phyloP scores from a whole-genome alignment of 35 echinoderm and acorn worm species.

The Lytechinus variegatus region DNA sequence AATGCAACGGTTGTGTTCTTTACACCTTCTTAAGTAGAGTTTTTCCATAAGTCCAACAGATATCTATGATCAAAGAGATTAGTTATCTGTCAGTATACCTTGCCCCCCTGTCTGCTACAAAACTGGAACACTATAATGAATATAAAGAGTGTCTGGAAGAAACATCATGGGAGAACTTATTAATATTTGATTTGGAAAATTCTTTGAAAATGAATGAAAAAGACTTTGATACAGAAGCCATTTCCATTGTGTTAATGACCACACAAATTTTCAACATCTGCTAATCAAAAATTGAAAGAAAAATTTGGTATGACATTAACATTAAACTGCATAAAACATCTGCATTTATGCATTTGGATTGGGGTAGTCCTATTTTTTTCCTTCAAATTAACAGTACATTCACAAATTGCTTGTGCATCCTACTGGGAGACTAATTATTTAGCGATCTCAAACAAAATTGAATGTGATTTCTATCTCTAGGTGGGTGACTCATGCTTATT shows the following conservation, averaged over 20 bases:
- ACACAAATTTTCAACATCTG: background rate
- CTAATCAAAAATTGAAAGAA: background rate
- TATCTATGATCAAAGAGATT: no score
- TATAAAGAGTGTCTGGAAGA: no score
- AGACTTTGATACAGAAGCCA: background rate
- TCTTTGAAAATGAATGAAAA: background rate
- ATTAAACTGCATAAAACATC: no score
- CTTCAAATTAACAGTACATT: background rate
- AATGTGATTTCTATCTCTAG: constrained; percentile 5
- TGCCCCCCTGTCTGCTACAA: no score
- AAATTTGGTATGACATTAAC: background rate
- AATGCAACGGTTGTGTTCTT: no score
- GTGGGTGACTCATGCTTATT: background rate
- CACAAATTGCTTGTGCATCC: background rate
- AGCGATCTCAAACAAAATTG: background rate
- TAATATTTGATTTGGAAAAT: background rate
- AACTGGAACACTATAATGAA: no score
- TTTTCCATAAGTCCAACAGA: no score
- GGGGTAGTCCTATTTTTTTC: background rate
- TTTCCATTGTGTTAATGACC: background rate
- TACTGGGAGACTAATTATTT: constrained; percentile 1
- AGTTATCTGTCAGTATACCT: no score
- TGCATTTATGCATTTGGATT: background rate
- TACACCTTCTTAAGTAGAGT: no score
- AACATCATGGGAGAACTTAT: background rate